Conservation (phyloP, 2,797 vertebrate genomes). For the Propithecus perrieri region DNA sequence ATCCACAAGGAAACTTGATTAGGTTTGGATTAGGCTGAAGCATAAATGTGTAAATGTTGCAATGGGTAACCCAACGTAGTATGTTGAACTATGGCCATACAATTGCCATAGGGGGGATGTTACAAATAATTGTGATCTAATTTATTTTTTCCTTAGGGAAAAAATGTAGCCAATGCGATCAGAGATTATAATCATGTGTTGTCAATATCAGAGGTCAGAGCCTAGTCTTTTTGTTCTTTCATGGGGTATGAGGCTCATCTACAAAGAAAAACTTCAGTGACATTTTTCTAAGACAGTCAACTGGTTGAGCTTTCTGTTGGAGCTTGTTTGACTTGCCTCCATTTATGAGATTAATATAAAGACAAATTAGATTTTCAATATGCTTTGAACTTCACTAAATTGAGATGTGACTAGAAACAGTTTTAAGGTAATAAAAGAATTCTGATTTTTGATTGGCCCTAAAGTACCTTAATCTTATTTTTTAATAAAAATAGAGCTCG, state of each 20-base stretch:
- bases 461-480: constrained; percentile 23
- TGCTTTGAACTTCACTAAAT: not conserved
- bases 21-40: not conserved
- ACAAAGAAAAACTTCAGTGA: not conserved
- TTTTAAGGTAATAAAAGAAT: constrained; percentile 13
- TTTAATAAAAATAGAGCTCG: constrained; percentile 22
- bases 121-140: not conserved
- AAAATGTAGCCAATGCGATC: not conserved
- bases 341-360: not conserved
- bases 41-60: not conserved
- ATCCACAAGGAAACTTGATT: not conserved
- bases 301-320: not conserved
- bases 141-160: not conserved
- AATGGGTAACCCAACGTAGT: not conserved
- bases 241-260: not conserved
- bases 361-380: not conserved
- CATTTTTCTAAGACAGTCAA: not conserved
- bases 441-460: not conserved
- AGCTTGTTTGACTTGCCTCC: not conserved
- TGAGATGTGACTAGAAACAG: constrained; percentile 19
- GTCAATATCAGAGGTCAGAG: not conserved
- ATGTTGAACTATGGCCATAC: not conserved
- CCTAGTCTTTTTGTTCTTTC: not conserved
- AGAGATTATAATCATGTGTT: not conserved
- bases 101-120: not conserved